Percentiles rank a stretch among this genome's conserved stretches.
phyloP scores from a whole-genome alignment of 2,888 invertebrate genomes.

The Dryadula phaetusa region DNA sequence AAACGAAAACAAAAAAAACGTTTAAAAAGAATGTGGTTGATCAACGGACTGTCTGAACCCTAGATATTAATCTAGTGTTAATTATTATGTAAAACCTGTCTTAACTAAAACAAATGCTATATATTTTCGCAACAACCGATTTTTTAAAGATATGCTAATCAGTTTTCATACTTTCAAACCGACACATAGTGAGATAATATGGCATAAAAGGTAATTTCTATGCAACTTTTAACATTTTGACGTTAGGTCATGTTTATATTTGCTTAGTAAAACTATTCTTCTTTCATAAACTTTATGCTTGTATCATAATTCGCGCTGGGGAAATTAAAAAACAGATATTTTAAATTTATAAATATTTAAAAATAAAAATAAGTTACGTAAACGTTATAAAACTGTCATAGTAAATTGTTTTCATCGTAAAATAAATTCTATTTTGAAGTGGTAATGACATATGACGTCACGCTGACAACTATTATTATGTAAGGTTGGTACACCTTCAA shows the following conservation, averaged over 20 bases:
- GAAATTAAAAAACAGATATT: no score
- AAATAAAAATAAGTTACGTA: not conserved
- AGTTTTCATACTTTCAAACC: not conserved
- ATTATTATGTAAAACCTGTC: no score
- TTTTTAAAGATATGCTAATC: slow-evolving; percentile 17
- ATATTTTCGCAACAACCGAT: slow-evolving; percentile 2
- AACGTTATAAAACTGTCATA: not conserved
- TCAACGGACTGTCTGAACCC: no score
- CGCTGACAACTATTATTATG: not conserved
- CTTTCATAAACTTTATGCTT: not conserved
- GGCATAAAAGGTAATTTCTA: slow-evolving; percentile 14
- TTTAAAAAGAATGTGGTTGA: no score
- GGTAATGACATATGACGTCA: not conserved
- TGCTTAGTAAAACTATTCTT: not conserved
- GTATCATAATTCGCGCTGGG: no score
- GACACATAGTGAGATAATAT: not conserved
- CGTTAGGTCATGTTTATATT: slow-evolving; percentile 15
- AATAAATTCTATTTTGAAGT: not conserved
- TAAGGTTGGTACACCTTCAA: not conserved
- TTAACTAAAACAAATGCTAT: not conserved
- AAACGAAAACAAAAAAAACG: no score
- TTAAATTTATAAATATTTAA: not conserved
- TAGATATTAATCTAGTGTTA: no score
- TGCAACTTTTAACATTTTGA: slow-evolving; percentile 7
- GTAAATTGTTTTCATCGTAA: not conserved